Evolutionary conservation across 2,113 vertebrate genomes (phyloP), one percentile per base, ranked within the genome.

Genomic region (Casuarius casuarius): DNA sequence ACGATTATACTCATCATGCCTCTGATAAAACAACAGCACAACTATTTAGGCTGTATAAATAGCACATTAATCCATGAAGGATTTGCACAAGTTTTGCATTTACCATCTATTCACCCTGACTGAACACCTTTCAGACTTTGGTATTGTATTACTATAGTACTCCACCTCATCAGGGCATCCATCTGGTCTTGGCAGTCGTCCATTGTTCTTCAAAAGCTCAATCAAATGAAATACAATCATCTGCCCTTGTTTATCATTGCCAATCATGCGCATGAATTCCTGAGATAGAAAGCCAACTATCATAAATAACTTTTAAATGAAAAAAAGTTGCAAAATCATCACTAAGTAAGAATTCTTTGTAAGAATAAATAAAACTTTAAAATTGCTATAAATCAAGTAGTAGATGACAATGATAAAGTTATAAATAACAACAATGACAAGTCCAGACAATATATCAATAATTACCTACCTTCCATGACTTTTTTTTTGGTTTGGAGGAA

Each of bases 171-270:
- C 98, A 35, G 99, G 99, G 74, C 99, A 99, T 25, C 97, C 98
- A 17, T 99, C 98, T 23, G 99, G 99, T 84, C 98, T 97, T 0
- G 99, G 99, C 16, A 99, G 95, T 90, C 99, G 98, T 75, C 98
- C 99, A 58, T 98, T 99, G n/a, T 97, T 98, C 93, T 99, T 99
- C 79, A 99, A 97, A 93, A 99, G 98, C 83, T 99, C 99, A 91
- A 99, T 99, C 95, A 99, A 98, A 96, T 99, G 99, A 96, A 99
- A 99, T 19, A 99, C 99, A 61, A 99, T 99, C 99, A 99, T 99
- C 97, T 99, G 99, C 42, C 99, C 99, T 97, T 99, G 99, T 94
- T 99, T 99, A 95, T 99, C 99, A 84, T 98, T 99, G 31, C 99
- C 99, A 98, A 99, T 99, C 98, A 99, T 99, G 63, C 99, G 98